Evolutionary conservation across 2,113 vertebrate genomes (phyloP).

Genomic region (Dicerorhinus sumatrensis): DNA sequence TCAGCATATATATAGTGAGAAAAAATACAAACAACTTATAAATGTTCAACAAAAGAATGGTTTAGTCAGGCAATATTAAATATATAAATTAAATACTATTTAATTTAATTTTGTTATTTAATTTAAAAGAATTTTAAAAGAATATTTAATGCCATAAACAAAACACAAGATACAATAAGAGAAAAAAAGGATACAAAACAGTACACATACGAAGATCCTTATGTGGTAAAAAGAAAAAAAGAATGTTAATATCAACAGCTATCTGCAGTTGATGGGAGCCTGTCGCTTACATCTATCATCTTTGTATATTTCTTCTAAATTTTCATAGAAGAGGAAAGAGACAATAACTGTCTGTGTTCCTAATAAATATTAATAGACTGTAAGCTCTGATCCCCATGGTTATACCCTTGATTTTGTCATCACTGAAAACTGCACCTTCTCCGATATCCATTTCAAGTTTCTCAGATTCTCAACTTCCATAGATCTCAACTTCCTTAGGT

Average conservation of each 20-base stretch:
- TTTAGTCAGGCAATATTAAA: background rate
- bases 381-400: background rate
- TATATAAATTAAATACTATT: background rate
- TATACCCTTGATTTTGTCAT: background rate
- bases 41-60: background rate
- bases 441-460: background rate
- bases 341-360: background rate
- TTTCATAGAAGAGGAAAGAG: background rate
- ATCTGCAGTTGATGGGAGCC: background rate
- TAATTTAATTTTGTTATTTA: background rate
- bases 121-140: background rate
- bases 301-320: constrained; percentile 39
- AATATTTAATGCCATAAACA: background rate
- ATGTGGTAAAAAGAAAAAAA: background rate
- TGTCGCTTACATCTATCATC: background rate
- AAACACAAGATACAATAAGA: background rate
- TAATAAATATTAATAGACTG: background rate
- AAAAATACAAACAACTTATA: constrained; percentile 13
- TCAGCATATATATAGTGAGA: background rate
- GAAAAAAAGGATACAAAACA: background rate
- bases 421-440: background rate
- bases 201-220: background rate
- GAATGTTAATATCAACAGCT: background rate
- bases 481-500: background rate
- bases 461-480: background rate